Evolutionary conservation across 2,113 vertebrate species (phyloP).

Genomic region (Platysternon megacephalum): DNA sequence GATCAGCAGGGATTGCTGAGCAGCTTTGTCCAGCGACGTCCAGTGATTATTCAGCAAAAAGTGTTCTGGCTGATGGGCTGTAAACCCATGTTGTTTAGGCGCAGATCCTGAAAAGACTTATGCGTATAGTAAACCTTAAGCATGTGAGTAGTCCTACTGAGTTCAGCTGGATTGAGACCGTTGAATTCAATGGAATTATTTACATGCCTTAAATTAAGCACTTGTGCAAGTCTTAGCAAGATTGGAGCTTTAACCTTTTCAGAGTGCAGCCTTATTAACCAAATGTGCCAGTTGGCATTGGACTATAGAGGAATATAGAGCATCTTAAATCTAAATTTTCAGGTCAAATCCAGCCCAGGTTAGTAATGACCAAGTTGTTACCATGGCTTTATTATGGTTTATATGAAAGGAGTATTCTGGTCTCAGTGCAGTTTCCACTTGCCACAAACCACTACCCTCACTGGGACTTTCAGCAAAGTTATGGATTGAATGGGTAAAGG

Average conservation of each 20-base stretch:
- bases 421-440: not conserved
- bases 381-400: not conserved
- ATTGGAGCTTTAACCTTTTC: conserved; percentile 38
- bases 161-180: not conserved
- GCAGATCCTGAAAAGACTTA: not conserved
- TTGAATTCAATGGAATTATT: conserved; percentile 39
- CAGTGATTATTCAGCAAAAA: conserved; percentile 25
- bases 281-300: not conserved
- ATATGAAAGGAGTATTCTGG: not conserved
- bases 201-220: not conserved
- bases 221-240: conserved; percentile 30
- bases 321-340: not conserved
- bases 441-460: not conserved
- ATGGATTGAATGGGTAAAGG: not conserved
- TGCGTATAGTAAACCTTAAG: conserved; percentile 7
- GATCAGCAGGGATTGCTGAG: conserved; percentile 53
- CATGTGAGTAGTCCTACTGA: not conserved
- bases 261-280: not conserved
- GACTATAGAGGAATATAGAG: not conserved
- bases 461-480: not conserved
- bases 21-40: conserved; percentile 20
- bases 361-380: not conserved
- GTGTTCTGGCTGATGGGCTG: conserved; percentile 41
- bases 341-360: not conserved
- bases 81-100: not conserved